A percentile compares a stretch with the other conserved stretches of the same genome.
Evolutionary conservation across 2,797 vertebrate genomes (phyloP).

Genomic region (Vireo griseus): DNA sequence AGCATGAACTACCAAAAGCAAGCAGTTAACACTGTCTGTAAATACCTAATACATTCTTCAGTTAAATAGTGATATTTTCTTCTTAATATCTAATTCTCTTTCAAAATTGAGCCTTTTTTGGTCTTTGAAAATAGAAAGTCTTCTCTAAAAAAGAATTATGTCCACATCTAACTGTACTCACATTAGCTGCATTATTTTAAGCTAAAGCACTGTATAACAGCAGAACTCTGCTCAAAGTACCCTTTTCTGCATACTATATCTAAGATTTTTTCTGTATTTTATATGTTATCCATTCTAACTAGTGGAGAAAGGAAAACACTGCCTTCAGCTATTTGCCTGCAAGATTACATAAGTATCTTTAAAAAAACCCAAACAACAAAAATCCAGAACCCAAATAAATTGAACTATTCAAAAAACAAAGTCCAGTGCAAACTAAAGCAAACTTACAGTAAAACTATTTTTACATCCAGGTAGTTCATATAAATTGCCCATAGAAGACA

Average conservation of each 20-base stretch:
- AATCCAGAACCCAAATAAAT: neutral
- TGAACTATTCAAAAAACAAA: neutral
- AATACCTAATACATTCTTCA: neutral
- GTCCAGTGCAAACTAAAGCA: neutral
- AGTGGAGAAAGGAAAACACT: neutral
- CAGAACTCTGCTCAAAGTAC: neutral
- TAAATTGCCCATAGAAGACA: neutral
- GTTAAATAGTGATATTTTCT: neutral
- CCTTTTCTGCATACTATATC: neutral
- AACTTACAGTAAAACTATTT: neutral
- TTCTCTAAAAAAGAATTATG: neutral
- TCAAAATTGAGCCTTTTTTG: neutral
- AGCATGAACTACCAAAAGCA: neutral
- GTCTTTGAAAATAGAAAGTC: neutral
- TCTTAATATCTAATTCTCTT: neutral
- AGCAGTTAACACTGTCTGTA: neutral
- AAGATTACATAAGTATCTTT: slow-evolving; percentile 52
- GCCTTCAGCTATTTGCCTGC: slow-evolving; percentile 24
- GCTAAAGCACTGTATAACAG: neutral
- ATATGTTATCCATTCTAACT: neutral
- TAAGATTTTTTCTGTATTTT: neutral
- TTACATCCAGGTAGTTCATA: neutral
- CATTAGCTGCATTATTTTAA: neutral
- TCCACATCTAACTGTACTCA: neutral
- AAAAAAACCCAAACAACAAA: neutral